Evolutionary conservation across 1,140 invertebrate genomes (phyloP).

Genomic region (Araneus ventricosus): DNA sequence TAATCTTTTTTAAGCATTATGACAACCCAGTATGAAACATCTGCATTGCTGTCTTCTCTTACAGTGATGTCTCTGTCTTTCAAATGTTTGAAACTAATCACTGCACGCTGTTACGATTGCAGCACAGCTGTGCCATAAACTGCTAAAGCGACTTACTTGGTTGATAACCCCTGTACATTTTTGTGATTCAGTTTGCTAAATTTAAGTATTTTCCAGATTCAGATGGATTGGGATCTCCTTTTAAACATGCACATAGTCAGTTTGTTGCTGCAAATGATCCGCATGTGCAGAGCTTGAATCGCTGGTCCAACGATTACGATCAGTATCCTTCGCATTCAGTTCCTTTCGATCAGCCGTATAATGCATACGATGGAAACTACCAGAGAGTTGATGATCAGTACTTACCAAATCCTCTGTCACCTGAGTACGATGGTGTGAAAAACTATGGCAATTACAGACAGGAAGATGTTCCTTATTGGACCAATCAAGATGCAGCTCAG

Average conservation of each 20-base stretch:
- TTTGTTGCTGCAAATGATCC: constrained; percentile 72
- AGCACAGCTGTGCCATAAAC: too few species aligned
- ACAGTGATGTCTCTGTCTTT: too few species aligned
- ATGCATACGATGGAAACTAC: constrained; percentile 61
- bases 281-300: constrained; percentile 42
- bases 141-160: too few species aligned
- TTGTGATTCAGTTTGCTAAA: background rate
- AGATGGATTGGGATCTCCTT: constrained; percentile 61
- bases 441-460: constrained; percentile 34
- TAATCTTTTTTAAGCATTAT: too few species aligned
- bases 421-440: constrained; percentile 59
- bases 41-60: too few species aligned
- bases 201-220: background rate
- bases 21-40: too few species aligned
- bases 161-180: background rate
- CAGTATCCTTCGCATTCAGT: constrained; percentile 26
- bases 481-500: constrained; percentile 26
- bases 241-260: constrained; percentile 60
- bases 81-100: too few species aligned
- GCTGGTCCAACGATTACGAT: constrained; percentile 65
- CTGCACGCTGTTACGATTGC: too few species aligned
- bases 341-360: constrained; percentile 53
- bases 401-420: constrained; percentile 43
- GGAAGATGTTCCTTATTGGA: constrained; percentile 61
- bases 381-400: constrained; percentile 64